Base-by-base conservation (phyloP, 2,888 invertebrate species). In the Drosophila anomalata region DNA sequence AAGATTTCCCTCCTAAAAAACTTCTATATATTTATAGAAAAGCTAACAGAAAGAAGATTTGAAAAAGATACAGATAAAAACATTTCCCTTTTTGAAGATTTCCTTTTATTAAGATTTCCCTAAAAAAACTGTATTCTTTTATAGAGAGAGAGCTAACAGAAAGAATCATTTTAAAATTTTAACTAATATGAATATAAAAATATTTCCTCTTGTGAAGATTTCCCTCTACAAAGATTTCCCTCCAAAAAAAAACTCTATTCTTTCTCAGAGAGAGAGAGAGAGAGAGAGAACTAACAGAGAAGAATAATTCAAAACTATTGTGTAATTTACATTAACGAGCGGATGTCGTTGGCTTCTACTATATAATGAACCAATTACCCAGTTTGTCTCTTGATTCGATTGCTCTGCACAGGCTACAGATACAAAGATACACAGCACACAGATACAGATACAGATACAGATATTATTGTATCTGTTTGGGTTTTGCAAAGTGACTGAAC, bases 341-440 rank as follows among this genome's bases (percentile, higher is more conserved):
- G 81, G 81, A 81, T 85, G 81, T 85, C 85, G 81, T 85, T 87
- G 87, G 82, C 72, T 81, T 81, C 85, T 73, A 81, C 85, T 85
- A 81, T 77, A 81, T 81, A 87, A 81, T 81, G 81, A 81, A 81
- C 85, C 81, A 81, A 81, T 81, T 81, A 85, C 87, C 86, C 86
- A 87, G 81, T 87, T 87, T 87, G 86, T 85, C 83, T 81, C 81
- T 81, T 87, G 82, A 81, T 81, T 87, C 86, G 87, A 81, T 87
- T 87, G 85, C 85, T 76, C 73, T 70, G 70, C 70, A 70, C 46
- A 42, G 17, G 17, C 26, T 20, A 33, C 47, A 62, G 51, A 54
- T 46, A 50, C 22, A 41, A n/a, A 46, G 46, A 46, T 46, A 46
- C 46, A 46, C 6, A 2, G n/a, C 12, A 55, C 20, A 50, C 31